These are phyloP conservation scores for Lasioglossum pauxillum DNA, from an alignment of 2,888 invertebrate genomes.

Conservation along the genomic window DNA sequence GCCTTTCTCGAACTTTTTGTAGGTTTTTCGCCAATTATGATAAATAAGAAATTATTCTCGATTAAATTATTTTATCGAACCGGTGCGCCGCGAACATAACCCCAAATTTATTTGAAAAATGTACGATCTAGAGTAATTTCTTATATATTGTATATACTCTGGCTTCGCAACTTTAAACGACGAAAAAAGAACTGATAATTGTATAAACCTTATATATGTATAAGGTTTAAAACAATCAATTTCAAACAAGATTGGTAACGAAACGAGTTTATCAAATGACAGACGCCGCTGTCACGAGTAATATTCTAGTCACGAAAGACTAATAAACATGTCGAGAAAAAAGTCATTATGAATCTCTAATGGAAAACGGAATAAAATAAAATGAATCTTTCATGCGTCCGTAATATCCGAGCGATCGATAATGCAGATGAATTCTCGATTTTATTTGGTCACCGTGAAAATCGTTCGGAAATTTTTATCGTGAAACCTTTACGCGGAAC, in stretches of 20 bases:
- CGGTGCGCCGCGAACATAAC: no score
- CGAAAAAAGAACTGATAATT: background rate
- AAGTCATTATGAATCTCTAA: background rate
- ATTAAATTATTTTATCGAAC: no score
- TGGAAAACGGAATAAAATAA: background rate
- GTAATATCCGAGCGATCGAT: slow-evolving; percentile 4
- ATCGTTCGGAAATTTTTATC: slow-evolving; percentile 4
- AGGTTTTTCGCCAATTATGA: no score
- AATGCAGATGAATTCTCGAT: slow-evolving; percentile 32
- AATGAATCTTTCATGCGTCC: slow-evolving; percentile 3
- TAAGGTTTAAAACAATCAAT: background rate
- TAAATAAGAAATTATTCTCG: no score
- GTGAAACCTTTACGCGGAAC: background rate
- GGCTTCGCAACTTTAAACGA: background rate
- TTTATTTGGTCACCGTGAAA: background rate
- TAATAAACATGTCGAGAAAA: background rate
- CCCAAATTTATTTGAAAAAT: no score
- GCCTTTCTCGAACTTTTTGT: no score
- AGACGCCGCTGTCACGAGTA: background rate
- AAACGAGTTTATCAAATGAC: background rate
- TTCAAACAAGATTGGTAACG: background rate
- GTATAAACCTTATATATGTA: no score
- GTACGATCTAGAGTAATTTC: no score
- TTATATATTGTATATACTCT: background rate
- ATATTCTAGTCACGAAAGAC: background rate